phyloP scores from a whole-genome alignment of 2,888 invertebrate species.

The Heliconius aoede region DNA sequence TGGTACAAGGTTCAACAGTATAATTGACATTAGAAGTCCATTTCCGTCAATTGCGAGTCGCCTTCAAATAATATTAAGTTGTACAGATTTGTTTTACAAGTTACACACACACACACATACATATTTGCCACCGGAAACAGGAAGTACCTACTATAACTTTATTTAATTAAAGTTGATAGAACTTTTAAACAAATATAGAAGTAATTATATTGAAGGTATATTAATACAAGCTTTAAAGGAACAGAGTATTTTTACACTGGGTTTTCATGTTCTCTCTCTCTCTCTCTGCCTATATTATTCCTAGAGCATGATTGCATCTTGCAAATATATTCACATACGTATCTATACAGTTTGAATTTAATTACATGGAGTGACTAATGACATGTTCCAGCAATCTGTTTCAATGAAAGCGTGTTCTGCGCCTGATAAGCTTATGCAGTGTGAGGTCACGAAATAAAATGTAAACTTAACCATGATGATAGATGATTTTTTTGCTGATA shows the following conservation, averaged over 20 bases:
- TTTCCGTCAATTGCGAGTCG: constrained; percentile 6
- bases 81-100: not conserved
- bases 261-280: no score
- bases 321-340: not conserved
- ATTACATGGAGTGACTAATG: constrained; percentile 15
- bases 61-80: constrained; percentile 19
- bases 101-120: no score
- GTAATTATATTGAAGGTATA: constrained; percentile 13
- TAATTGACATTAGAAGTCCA: constrained; percentile 17
- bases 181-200: not conserved
- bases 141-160: not conserved
- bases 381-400: constrained; percentile 44
- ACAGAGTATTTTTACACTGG: no score
- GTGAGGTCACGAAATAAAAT: constrained; percentile 1
- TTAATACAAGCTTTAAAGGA: no score
- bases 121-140: constrained; percentile 24
- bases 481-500: no score
- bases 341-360: constrained; percentile 1
- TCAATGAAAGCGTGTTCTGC: constrained; percentile 23
- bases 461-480: no score
- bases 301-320: not conserved
- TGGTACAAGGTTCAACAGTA: not conserved
- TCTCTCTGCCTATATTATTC: no score
- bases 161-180: not conserved
- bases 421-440: constrained; percentile 24